These are phyloP conservation scores for Thunnus thynnus DNA, from an alignment of 2,113 vertebrate species.

Conservation along the genomic window DNA sequence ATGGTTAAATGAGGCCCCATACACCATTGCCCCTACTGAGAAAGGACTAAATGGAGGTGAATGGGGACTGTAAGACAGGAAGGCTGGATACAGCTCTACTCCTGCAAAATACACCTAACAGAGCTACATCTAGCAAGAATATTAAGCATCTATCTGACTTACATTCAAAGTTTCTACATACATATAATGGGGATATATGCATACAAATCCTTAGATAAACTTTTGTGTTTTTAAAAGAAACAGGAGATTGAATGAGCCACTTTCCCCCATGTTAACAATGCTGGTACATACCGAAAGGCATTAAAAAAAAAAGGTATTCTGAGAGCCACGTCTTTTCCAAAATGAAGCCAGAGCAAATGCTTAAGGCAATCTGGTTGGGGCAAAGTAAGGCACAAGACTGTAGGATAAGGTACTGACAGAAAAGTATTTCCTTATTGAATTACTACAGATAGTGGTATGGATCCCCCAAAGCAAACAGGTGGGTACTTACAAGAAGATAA, in stretches of 20 bases:
- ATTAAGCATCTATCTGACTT: slow-evolving; percentile 73
- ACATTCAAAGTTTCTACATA: slow-evolving; percentile 78
- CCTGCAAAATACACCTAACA: slow-evolving; percentile 66
- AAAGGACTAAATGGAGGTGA: slow-evolving; percentile 37
- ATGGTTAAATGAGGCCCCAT: slow-evolving; percentile 71
- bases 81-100: slow-evolving; percentile 58
- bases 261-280: slow-evolving; percentile 41
- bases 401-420: neutral
- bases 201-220: slow-evolving; percentile 62
- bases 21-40: slow-evolving; percentile 23
- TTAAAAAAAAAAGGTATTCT: slow-evolving; percentile 17
- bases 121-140: slow-evolving; percentile 72
- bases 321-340: slow-evolving; percentile 30
- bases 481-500: slow-evolving; percentile 36
- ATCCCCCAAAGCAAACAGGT: slow-evolving; percentile 50
- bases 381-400: slow-evolving; percentile 71
- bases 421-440: slow-evolving; percentile 26
- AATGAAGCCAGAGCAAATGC: slow-evolving; percentile 39
- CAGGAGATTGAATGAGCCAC: slow-evolving; percentile 57
- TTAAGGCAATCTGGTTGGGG: slow-evolving; percentile 50
- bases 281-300: slow-evolving; percentile 60
- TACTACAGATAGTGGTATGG: slow-evolving; percentile 73
- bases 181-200: slow-evolving; percentile 67
- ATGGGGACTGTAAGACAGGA: slow-evolving; percentile 46
- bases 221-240: slow-evolving; percentile 40